Percentiles rank a stretch among this genome's conserved stretches.
Conservation (phyloP, 2,888 invertebrate genomes). For the Eupithecia pulchellata region DNA sequence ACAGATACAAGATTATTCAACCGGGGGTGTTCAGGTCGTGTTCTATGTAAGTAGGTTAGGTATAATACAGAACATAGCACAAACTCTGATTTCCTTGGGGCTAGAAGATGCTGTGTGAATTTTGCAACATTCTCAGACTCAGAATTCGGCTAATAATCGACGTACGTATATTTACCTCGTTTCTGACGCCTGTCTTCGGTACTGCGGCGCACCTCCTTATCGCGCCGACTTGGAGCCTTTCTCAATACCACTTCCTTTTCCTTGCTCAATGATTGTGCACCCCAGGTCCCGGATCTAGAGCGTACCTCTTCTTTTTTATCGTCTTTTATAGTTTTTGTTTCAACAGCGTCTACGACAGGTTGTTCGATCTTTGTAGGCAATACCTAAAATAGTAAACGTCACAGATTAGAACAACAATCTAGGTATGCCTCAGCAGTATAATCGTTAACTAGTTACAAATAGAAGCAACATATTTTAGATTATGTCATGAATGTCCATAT, state of each 20-base stretch:
- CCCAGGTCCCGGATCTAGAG: slow-evolving; percentile 88
- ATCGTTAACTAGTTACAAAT: not conserved
- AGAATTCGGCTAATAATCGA: not conserved
- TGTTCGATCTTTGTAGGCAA: slow-evolving; percentile 44
- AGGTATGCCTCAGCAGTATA: not conserved
- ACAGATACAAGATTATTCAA: too few species aligned
- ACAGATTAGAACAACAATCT: not conserved
- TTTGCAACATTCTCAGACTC: too few species aligned
- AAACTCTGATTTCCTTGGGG: too few species aligned
- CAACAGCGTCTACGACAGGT: slow-evolving; percentile 15
- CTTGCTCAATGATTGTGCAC: slow-evolving; percentile 67
- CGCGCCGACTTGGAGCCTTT: slow-evolving; percentile 55
- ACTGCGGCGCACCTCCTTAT: slow-evolving; percentile 66
- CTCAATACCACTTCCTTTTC: slow-evolving; percentile 58
- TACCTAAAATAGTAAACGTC: slow-evolving; percentile 49
- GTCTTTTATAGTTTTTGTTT: slow-evolving; percentile 32
- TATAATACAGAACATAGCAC: too few species aligned
- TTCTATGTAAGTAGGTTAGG: too few species aligned
- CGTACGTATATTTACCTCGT: slow-evolving; percentile 61
- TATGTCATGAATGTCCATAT: not conserved
- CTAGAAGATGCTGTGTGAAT: too few species aligned
- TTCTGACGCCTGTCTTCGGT: slow-evolving; percentile 74
- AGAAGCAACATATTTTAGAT: not conserved
- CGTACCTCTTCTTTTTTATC: slow-evolving; percentile 59
- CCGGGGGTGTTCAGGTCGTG: too few species aligned